These are phyloP conservation scores for Gnathonemus echidnorhynchus DNA, from an alignment of 2,113 vertebrate species.

Conservation along the genomic window DNA sequence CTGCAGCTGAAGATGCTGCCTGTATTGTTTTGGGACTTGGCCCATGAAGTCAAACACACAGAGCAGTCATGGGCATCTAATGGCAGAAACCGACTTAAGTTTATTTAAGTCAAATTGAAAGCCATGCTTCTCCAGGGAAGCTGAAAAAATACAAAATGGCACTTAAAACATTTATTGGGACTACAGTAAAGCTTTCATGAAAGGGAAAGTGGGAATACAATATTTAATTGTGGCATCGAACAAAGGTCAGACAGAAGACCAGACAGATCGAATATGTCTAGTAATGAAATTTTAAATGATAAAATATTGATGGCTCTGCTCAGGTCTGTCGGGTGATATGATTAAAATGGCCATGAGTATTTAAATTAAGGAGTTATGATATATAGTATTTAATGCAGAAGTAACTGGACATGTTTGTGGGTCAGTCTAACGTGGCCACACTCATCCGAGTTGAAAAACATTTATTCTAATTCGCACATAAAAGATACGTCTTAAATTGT, in stretches of 20 bases:
- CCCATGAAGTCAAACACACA: constrained; percentile 22
- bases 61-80: neutral
- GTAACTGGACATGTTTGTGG: neutral
- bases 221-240: neutral
- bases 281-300: neutral
- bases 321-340: neutral
- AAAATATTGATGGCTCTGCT: neutral
- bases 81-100: constrained; percentile 27
- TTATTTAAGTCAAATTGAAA: constrained; percentile 3
- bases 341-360: neutral
- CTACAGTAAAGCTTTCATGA: neutral
- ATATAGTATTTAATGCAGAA: neutral
- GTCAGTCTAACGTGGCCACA: neutral
- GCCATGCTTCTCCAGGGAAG: neutral
- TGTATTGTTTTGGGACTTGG: constrained; percentile 8
- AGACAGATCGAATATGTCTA: neutral
- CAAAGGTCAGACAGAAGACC: neutral
- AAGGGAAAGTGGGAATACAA: neutral
- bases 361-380: neutral
- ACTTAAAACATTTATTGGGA: neutral
- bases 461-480: neutral
- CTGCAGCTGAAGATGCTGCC: constrained; percentile 16
- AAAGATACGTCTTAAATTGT: neutral
- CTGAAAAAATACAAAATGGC: neutral
- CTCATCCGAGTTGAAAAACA: neutral